Percentiles rank a stretch among this genome's conserved stretches.
phyloP scores from a whole-genome alignment of 2,888 invertebrate species.

The Ephialtes manifestator region DNA sequence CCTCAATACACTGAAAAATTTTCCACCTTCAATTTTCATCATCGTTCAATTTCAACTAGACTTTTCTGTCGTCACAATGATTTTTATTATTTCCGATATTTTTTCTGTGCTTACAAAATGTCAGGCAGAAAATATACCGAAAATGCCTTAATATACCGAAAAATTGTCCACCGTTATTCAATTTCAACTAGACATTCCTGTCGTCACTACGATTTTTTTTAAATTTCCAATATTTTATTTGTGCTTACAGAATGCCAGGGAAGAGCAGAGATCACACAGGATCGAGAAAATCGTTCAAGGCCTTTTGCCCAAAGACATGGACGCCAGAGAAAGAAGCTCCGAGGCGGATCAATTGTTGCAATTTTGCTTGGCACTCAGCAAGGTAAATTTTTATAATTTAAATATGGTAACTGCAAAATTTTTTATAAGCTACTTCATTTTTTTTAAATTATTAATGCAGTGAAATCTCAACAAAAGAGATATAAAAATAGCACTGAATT shows the following conservation, averaged over 20 bases:
- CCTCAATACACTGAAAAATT: constrained; percentile 33
- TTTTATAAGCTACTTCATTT: too few relatives aligned
- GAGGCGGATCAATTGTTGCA: constrained; percentile 85
- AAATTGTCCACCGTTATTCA: constrained; percentile 32
- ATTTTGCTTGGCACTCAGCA: constrained; percentile 85
- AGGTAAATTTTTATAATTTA: constrained; percentile 83
- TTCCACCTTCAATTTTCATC: background rate
- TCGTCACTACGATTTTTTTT: background rate
- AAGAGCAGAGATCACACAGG: constrained; percentile 83
- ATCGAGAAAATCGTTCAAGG: constrained; percentile 84
- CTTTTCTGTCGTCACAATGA: background rate
- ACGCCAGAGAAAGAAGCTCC: constrained; percentile 81
- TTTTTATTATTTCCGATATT: constrained; percentile 3
- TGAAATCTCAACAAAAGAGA: too few relatives aligned
- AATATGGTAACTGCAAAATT: too few relatives aligned
- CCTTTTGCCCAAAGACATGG: constrained; percentile 84
- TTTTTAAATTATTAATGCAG: too few relatives aligned
- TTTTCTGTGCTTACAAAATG: constrained; percentile 20
- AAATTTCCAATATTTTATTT: constrained; percentile 22
- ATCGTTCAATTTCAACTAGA: background rate
- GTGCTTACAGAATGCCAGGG: constrained; percentile 82
- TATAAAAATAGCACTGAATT: too few relatives aligned
- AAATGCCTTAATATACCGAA: constrained; percentile 15
- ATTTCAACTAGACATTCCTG: background rate
- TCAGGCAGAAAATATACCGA: too few relatives aligned